These are phyloP conservation scores for Lonchura striata DNA, from an alignment of 2,113 vertebrate species.

Conservation along the genomic window DNA sequence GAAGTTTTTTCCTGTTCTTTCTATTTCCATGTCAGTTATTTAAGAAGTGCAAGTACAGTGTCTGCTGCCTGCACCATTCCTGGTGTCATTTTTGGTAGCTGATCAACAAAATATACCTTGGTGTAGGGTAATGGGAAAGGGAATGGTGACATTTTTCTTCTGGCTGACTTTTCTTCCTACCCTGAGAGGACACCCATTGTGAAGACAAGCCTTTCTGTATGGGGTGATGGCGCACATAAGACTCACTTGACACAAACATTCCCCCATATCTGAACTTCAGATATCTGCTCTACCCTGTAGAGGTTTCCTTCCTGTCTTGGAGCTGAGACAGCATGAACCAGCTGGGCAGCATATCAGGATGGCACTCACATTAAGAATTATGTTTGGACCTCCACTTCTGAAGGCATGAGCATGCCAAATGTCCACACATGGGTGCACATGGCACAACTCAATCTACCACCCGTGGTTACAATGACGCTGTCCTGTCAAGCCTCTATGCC, in stretches of 20 bases:
- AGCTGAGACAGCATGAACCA: not conserved
- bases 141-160: not conserved
- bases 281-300: not conserved
- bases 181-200: not conserved
- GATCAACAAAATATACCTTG: not conserved
- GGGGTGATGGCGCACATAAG: fast-evolving
- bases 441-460: not conserved
- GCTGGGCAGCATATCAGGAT: not conserved
- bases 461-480: fast-evolving
- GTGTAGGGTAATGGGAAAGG: not conserved
- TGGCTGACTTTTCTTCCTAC: not conserved
- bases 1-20: not conserved
- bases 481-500: not conserved
- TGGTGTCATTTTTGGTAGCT: not conserved
- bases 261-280: not conserved
- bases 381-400: not conserved
- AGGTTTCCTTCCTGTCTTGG: not conserved
- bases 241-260: not conserved
- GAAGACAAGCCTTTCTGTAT: not conserved
- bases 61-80: not conserved
- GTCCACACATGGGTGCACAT: fast-evolving
- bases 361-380: not conserved
- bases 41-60: not conserved
- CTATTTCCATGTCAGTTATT: not conserved
- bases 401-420: not conserved